Base-by-base conservation (phyloP, 2,797 vertebrate species). In the Pagetopsis macropterus region DNA sequence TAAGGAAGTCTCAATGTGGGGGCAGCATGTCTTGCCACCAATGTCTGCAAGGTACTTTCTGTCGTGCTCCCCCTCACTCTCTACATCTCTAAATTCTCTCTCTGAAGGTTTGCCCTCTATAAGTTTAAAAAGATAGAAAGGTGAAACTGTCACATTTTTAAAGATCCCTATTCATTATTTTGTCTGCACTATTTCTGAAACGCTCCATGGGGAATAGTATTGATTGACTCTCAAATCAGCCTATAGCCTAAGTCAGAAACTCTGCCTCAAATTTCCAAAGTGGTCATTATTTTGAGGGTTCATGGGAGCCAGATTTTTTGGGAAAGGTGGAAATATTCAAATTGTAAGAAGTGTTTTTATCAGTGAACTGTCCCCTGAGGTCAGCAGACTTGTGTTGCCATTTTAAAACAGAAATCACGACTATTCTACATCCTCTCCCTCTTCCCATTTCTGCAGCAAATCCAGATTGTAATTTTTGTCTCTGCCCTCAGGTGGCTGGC, bases 141-240 rank as follows among this genome's bases (percentile, higher is more conserved):
- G 68, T 65, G 66, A 77, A 82, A 76, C 19, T 57, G 7, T 58
- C 21, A 55, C 13, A 43, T 65, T 48, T 65, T 50, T 56, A 65
- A 79, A 72, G 51, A 63, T 50, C 57, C 70, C 51, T 12, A 14
- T 37, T 79, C 65, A 75, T 84, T 83, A 75, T 84, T 84, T 78
- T 57, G 43, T 7, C 55, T 31, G 78, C 57, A 11, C 62, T 71
- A 65, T 82, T 84, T 71, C 59, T 69, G 73, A 78, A 16, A 13
- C 9, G 13, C 48, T 85, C 44, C 64, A 40, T 45, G 61, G 77
- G 79, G 66, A 51, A 16, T 15, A 31, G 17, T 79, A 83, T 78
- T 66, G 67, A 87, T 77, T 49, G 54, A 55, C 50, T 82, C 61
- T 69, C 43, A 56, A 62, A 71, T 54, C 44, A 74, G 72, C 59